Percentiles rank a stretch among this genome's conserved stretches.
phyloP scores from a whole-genome alignment of 2,113 vertebrate genomes.

The Gracilinanus agilis region DNA sequence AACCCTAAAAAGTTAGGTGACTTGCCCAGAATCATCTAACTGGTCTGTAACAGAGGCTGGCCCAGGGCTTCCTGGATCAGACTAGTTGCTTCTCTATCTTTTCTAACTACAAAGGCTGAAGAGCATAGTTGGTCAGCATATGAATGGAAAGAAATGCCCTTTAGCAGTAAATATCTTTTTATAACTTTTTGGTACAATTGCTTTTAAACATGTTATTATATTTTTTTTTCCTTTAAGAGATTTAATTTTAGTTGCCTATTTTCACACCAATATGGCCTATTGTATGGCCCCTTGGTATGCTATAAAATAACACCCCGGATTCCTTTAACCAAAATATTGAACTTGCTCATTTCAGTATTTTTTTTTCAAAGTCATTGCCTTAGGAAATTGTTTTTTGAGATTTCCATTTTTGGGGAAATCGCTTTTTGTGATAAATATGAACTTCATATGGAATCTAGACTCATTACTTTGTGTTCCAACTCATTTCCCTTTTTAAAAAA shows the following conservation, averaged over 20 bases:
- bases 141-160: not conserved
- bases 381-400: not conserved
- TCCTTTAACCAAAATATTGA: not conserved
- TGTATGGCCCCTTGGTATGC: not conserved
- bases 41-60: not conserved
- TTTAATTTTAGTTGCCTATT: not conserved
- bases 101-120: not conserved
- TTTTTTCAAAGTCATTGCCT: not conserved
- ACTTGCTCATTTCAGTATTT: not conserved
- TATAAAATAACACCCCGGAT: not conserved
- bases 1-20: not conserved
- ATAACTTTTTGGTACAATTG: not conserved
- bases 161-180: not conserved
- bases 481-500: not conserved
- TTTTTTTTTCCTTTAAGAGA: not conserved
- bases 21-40: not conserved
- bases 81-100: not conserved
- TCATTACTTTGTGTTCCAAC: not conserved
- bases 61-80: not conserved
- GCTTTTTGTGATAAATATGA: not conserved
- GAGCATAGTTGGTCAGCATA: not conserved
- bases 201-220: not conserved
- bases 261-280: not conserved
- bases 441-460: not conserved
- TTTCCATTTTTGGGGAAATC: not conserved